Base-by-base conservation (phyloP, 2,888 invertebrate genomes). In the Drosophila borborema region DNA sequence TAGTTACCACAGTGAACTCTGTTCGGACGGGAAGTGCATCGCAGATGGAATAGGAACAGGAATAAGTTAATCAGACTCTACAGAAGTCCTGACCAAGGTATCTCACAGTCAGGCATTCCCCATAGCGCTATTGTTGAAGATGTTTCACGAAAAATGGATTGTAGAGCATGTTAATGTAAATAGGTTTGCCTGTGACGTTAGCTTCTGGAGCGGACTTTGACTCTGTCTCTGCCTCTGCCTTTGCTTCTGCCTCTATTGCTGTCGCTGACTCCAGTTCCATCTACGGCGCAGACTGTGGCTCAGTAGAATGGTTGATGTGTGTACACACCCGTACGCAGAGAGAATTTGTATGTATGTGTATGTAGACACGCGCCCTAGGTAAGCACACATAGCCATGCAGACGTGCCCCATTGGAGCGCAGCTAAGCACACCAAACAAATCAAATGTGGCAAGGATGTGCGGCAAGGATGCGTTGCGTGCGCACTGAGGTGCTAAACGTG, bases 381-480 rank as follows among this genome's bases (percentile, higher is more conserved):
- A 58, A 45, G 40, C 38, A 70, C 20, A 36, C 61, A 59, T 49
- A 56, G 64, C 38, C 34, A 43, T 51, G 54, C 16, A 41, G 60
- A 76, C 65, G 66, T 74, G 62, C 48, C 45, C 55, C 51, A 67
- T 60, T 64, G 71, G 53, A 60, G 65, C 72, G 53, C 71, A 62
- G 55, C 69, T 63, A 72, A 72, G 78, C 58, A 73, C 61, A 70
- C 62, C 72, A 78, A 76, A 84, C 84, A 85, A 85, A 86, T 85
- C 84, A 80, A 82, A 85, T 73, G 74, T 67, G 75, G 76, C 76
- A 55, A 55, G 55, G 55, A 71, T 51, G 41, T 51, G 41, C 41
- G 61, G 58, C 51, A 28, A 28, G 36, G 64, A 70, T 45, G 69
- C 64, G 64, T 40, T 62, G 51, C 60, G 58, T 72, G 68, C 48